Evolutionary conservation across 30 jellyfish, hydroid and myxozoan species (phyloP).

Genomic region (Rhopilema esculentum): DNA sequence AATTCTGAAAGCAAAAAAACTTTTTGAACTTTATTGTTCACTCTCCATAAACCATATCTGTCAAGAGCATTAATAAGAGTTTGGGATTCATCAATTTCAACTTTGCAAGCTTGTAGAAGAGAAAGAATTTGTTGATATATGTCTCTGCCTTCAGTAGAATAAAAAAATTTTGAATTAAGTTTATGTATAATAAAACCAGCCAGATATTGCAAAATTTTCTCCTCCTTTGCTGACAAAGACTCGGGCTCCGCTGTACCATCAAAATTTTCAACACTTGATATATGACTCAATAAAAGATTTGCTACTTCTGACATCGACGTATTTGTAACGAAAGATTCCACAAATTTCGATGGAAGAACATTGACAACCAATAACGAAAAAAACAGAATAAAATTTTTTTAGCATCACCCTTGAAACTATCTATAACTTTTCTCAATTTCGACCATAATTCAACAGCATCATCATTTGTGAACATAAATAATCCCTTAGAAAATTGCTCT

Average conservation of each 20-base stretch:
- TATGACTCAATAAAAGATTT: conserved; percentile 27
- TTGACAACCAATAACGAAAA: conserved; percentile 43
- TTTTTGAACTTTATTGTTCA: no score
- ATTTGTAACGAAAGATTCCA: conserved; percentile 23
- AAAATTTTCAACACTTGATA: background rate
- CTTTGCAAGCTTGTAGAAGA: no score
- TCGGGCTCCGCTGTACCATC: conserved; percentile 17
- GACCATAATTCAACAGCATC: conserved; percentile 30
- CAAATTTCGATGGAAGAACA: conserved; percentile 40
- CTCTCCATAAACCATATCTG: no score
- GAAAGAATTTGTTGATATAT: no score
- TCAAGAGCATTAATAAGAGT: no score
- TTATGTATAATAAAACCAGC: conserved; percentile 43
- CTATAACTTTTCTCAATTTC: conserved; percentile 18
- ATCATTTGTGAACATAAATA: conserved; percentile 17
- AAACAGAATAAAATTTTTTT: conserved; percentile 13
- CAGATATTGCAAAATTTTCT: conserved; percentile 16
- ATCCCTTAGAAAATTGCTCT: no score
- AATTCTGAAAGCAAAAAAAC: conserved; percentile 15
- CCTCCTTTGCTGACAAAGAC: conserved; percentile 48
- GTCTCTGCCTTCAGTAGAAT: conserved; percentile 16
- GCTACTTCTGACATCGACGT: conserved; percentile 56
- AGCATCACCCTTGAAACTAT: conserved; percentile 40
- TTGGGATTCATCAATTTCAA: no score
- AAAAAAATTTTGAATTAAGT: conserved; percentile 13